phyloP scores from a whole-genome alignment of 2,888 invertebrate species.

The Salpingus planirostris region DNA sequence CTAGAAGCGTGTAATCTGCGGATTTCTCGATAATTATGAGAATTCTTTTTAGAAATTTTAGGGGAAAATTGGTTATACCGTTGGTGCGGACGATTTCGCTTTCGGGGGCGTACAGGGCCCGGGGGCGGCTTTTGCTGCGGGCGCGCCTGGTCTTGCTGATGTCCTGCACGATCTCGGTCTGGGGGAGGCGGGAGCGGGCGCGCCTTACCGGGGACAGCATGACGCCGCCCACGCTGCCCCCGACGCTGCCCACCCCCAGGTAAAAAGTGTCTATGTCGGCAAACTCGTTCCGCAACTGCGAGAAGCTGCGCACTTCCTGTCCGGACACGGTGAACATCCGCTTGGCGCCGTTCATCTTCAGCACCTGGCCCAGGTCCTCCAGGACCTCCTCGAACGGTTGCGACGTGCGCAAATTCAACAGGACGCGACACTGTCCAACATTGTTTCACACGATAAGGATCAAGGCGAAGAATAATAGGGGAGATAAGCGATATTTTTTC shows the following conservation, averaged over 20 bases:
- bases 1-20: constrained; percentile 70
- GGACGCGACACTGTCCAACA: constrained; percentile 85
- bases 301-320: constrained; percentile 90
- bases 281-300: constrained; percentile 86
- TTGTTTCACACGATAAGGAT: too few relatives aligned
- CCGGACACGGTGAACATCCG: constrained; percentile 87
- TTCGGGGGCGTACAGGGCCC: constrained; percentile 76
- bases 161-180: constrained; percentile 46
- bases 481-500: too few relatives aligned
- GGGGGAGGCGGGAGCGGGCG: constrained; percentile 54
- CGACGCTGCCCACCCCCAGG: constrained; percentile 52
- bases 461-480: too few relatives aligned
- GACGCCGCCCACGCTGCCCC: constrained; percentile 38
- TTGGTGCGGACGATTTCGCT: constrained; percentile 71
- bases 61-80: constrained; percentile 41
- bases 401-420: constrained; percentile 83
- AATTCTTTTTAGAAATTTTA: neutral
- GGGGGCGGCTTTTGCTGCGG: constrained; percentile 75
- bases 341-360: constrained; percentile 85
- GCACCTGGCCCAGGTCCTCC: constrained; percentile 84
- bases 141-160: constrained; percentile 53
- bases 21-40: too few relatives aligned
- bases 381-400: constrained; percentile 93
- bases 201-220: constrained; percentile 57
- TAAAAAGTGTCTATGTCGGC: constrained; percentile 88